Conservation (phyloP, 2,888 invertebrate genomes). For the Plebejus melissa region DNA sequence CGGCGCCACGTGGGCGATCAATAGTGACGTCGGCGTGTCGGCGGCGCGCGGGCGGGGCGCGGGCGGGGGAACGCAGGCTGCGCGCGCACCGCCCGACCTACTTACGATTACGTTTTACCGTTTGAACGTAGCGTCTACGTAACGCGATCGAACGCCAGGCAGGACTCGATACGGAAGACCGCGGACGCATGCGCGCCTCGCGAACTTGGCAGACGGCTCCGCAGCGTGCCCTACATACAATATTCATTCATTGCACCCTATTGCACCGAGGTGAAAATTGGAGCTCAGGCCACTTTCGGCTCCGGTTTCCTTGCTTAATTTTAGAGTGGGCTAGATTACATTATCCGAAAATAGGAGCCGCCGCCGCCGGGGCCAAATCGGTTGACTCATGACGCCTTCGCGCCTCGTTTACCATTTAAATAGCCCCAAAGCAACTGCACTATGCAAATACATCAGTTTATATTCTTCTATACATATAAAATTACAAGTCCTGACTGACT, state of each 20-base stretch:
- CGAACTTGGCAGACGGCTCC: constrained; percentile 46
- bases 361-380: not conserved
- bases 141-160: constrained; percentile 62
- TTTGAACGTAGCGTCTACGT: constrained; percentile 71
- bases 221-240: constrained; percentile 50
- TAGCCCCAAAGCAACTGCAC: not conserved
- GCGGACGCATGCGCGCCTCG: constrained; percentile 47
- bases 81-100: constrained; percentile 73
- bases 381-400: constrained; percentile 10
- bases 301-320: constrained; percentile 17
- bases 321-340: not conserved
- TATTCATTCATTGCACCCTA: constrained; percentile 43
- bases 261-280: constrained; percentile 36
- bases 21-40: constrained; percentile 70
- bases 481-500: too few relatives aligned
- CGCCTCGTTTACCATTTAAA: constrained; percentile 1
- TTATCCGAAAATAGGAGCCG: constrained; percentile 10
- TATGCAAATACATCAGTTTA: not conserved
- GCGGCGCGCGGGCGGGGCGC: constrained; percentile 33
- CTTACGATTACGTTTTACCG: constrained; percentile 63
- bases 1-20: constrained; percentile 76
- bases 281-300: constrained; percentile 25
- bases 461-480: not conserved
- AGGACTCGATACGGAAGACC: constrained; percentile 39
- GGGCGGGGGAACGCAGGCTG: constrained; percentile 42